A percentile compares a stretch with the other conserved stretches of the same genome.
Evolutionary conservation across 2,113 vertebrate species (phyloP).

Genomic region (Micromys minutus): DNA sequence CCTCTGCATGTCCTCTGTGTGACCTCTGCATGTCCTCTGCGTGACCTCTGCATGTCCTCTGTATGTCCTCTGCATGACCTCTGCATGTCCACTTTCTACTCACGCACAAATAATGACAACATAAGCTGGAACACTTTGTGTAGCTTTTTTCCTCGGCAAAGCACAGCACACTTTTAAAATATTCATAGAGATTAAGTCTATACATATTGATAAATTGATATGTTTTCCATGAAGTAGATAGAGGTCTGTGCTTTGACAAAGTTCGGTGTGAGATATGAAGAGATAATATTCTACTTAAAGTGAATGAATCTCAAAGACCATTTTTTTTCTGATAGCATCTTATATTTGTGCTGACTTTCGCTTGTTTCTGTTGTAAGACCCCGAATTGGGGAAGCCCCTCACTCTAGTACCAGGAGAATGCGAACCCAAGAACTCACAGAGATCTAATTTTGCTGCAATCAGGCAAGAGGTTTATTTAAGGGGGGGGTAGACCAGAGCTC

Average conservation of each 20-base stretch:
- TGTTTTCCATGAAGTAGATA: slow-evolving; percentile 48
- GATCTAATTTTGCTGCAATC: too few species aligned
- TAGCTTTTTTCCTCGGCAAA: slow-evolving; percentile 35
- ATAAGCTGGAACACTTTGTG: neutral
- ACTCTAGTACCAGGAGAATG: too few species aligned
- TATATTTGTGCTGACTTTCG: neutral
- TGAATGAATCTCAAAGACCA: neutral
- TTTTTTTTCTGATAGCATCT: neutral
- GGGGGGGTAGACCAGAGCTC: too few species aligned
- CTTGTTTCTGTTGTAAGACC: too few species aligned
- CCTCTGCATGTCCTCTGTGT: too few species aligned
- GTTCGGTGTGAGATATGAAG: neutral
- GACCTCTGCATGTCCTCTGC: too few species aligned
- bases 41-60: too few species aligned
- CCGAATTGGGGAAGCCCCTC: too few species aligned
- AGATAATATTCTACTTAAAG: slow-evolving; percentile 19
- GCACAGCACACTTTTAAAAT: slow-evolving; percentile 13
- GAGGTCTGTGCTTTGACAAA: slow-evolving; percentile 49
- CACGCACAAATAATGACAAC: neutral
- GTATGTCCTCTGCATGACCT: too few species aligned
- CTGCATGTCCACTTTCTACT: neutral
- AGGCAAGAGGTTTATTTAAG: too few species aligned
- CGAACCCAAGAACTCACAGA: too few species aligned
- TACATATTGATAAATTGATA: slow-evolving; percentile 6
- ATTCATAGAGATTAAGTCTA: slow-evolving; percentile 1